A percentile compares a stretch with the other conserved stretches of the same genome.
phyloP scores from a whole-genome alignment of 2,113 vertebrate species.

The Phaethon lepturus region DNA sequence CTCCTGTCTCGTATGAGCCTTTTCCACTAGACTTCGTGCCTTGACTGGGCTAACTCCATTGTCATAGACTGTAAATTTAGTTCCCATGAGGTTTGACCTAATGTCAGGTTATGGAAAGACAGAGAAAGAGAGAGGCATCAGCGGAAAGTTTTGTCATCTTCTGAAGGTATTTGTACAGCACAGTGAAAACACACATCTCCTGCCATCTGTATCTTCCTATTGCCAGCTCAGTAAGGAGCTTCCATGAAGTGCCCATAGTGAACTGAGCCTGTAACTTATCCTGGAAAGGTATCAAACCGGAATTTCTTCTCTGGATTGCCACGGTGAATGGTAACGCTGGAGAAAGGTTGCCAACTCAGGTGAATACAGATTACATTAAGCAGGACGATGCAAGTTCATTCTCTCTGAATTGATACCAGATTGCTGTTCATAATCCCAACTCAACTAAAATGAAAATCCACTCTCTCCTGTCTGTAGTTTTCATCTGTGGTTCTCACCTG shows the following conservation, averaged over 20 bases:
- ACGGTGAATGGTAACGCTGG: neutral
- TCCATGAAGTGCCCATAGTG: neutral
- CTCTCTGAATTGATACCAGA: neutral
- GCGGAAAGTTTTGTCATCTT: neutral
- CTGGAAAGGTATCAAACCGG: neutral
- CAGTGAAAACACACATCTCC: neutral
- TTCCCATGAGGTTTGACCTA: conserved; percentile 97
- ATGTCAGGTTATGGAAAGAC: neutral
- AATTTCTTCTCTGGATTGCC: neutral
- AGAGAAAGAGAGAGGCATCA: neutral
- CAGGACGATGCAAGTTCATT: neutral
- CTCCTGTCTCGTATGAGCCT: conserved; percentile 88
- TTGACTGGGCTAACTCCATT: conserved; percentile 89
- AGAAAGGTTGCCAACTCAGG: neutral
- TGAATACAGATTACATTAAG: neutral
- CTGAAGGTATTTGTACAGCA: neutral
- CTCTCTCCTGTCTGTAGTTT: neutral
- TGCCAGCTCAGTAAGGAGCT: neutral
- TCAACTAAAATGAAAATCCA: neutral
- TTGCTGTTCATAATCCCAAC: neutral
- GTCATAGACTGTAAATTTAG: conserved; percentile 96
- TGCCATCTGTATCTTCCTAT: neutral
- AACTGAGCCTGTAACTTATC: neutral
- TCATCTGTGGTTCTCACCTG: conserved; percentile 76
- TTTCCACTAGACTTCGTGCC: conserved; percentile 84